Evolutionary conservation across 2,797 vertebrate genomes (phyloP), one percentile per base, ranked within the genome.

Genomic region (Xiphophorus birchmanni): DNA sequence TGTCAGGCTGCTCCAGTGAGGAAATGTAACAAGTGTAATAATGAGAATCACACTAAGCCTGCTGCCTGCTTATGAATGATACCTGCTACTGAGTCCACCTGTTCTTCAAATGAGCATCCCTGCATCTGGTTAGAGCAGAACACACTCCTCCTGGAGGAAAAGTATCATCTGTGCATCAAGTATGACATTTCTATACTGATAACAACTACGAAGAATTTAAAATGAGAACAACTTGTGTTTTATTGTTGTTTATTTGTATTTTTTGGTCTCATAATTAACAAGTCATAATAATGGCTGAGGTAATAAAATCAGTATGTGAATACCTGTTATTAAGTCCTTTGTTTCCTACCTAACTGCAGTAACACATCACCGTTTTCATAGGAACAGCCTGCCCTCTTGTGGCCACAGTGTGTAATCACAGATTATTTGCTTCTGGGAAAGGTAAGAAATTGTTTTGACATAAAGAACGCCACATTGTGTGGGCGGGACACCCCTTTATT

Each of bases 381-480:
- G 76, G 79, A 81, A 89, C 74, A 84, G 82, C 80, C 75, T 89
- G 94, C 92, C 91, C 91, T 89, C 94, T 91, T 82, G 88, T 93
- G 94, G 93, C n/a, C 56, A 2, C 0, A 79, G 58, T 2, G 2
- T 78, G 11, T 79, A 90, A 60, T 76, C 42, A 76, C 74, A 60
- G 3, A 29, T 29, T 21, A 32, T 21, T 54, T 50, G 32, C 17
- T 72, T 29, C 26, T 72, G 26, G 42, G 42, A 17, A 72, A 29
- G 26, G 12, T 8, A 26, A 42, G 21, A 15, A 71, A 69, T 5
- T 2, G 9, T 4, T 42, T 12, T 42, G 11, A 42, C 21, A 11
- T 26, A 11, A 23, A 8, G 32, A 18, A 65, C 10, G 4, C 2
- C 29, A 63, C 32, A 35, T 13, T 67, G 65, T 67, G 37, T 40